Conservation (phyloP, 2,888 invertebrate species). For the Polydrusus pterygomalis region DNA sequence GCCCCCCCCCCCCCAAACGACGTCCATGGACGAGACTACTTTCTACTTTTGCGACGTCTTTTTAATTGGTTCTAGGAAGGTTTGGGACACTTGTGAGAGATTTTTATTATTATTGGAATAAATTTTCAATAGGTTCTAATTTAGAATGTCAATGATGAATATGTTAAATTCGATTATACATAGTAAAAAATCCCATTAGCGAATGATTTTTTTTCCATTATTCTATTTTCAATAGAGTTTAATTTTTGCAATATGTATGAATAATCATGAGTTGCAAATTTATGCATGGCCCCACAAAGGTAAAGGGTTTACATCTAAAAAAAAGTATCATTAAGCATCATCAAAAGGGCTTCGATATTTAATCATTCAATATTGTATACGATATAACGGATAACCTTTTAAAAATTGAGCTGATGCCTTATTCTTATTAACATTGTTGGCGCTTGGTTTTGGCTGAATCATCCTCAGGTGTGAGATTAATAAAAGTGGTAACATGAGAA, state of each 20-base stretch:
- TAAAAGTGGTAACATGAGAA: constrained; percentile 22
- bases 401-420: constrained; percentile 42
- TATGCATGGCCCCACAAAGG: constrained; percentile 40
- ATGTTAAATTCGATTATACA: too few relatives aligned
- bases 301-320: constrained; percentile 41
- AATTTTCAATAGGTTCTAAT: too few relatives aligned
- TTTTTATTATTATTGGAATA: too few relatives aligned
- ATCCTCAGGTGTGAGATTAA: constrained; percentile 48
- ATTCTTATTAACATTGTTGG: constrained; percentile 33
- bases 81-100: too few relatives aligned
- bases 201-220: too few relatives aligned
- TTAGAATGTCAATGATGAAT: too few relatives aligned
- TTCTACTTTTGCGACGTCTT: too few relatives aligned
- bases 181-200: too few relatives aligned
- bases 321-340: constrained; percentile 41
- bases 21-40: too few relatives aligned
- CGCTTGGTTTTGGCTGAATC: constrained; percentile 34
- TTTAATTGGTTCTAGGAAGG: too few relatives aligned
- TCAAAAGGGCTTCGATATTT: constrained; percentile 28
- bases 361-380: constrained; percentile 42
- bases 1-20: too few relatives aligned
- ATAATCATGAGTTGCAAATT: constrained; percentile 63
- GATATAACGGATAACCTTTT: constrained; percentile 33
- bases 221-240: constrained; percentile 30
- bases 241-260: constrained; percentile 60